Conservation (phyloP, 2,888 invertebrate genomes). For the Hypomecis atomaria region DNA sequence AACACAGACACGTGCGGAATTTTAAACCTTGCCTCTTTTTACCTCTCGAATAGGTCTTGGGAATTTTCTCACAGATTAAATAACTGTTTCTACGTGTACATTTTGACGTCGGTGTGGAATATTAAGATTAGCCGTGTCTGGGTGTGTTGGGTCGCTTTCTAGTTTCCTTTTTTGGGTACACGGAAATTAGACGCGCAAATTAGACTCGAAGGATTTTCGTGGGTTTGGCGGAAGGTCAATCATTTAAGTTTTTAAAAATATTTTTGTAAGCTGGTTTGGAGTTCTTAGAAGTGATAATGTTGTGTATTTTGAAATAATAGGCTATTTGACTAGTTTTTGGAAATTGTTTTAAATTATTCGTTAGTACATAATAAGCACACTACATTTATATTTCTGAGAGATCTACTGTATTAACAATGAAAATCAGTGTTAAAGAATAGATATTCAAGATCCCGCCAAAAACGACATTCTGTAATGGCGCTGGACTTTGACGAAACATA, state of each 20-base stretch:
- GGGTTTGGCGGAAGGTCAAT: slow-evolving; percentile 11
- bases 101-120: slow-evolving; percentile 31
- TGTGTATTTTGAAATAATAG: too few relatives aligned
- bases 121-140: slow-evolving; percentile 33
- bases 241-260: neutral
- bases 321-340: too few relatives aligned
- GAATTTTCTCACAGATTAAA: slow-evolving; percentile 20
- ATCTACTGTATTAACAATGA: too few relatives aligned
- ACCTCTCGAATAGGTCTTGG: slow-evolving; percentile 24
- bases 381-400: too few relatives aligned
- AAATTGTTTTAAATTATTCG: too few relatives aligned
- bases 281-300: too few relatives aligned
- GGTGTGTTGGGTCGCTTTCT: slow-evolving; percentile 36
- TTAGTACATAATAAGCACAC: too few relatives aligned
- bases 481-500: too few relatives aligned
- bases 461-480: too few relatives aligned
- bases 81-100: slow-evolving; percentile 1
- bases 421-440: too few relatives aligned
- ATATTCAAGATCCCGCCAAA: too few relatives aligned
- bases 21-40: slow-evolving; percentile 51
- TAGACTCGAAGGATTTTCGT: slow-evolving; percentile 7
- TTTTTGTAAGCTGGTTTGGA: too few relatives aligned
- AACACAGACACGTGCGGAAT: slow-evolving; percentile 65
- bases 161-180: slow-evolving; percentile 39
- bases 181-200: slow-evolving; percentile 22